Percentiles rank a stretch among this genome's conserved stretches.
These are phyloP conservation scores for Cecidostiba fungosa DNA, from an alignment of 2,888 invertebrate genomes.

Conservation along the genomic window DNA sequence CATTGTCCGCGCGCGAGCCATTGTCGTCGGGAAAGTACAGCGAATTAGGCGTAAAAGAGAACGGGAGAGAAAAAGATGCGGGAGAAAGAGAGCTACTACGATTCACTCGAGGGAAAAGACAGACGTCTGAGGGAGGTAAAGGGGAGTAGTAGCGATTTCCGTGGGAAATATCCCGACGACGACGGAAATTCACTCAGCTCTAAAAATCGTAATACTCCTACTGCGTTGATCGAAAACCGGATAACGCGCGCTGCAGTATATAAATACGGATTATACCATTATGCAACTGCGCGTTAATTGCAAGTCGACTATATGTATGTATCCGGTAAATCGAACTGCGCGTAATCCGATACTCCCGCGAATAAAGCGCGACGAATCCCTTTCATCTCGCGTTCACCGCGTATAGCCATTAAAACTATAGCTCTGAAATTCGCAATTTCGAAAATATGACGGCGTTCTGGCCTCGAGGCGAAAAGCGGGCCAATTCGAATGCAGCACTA, in stretches of 20 bases:
- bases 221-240: neutral
- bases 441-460: neutral
- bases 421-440: constrained; percentile 20
- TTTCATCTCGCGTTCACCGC: neutral
- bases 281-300: constrained; percentile 36
- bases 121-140: neutral
- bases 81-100: neutral
- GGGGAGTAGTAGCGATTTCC: constrained; percentile 10
- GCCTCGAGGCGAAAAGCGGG: constrained; percentile 11
- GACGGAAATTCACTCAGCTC: neutral
- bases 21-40: constrained; percentile 1
- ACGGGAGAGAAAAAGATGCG: constrained; percentile 18
- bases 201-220: constrained; percentile 1
- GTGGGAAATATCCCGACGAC: constrained; percentile 20
- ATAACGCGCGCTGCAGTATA: neutral
- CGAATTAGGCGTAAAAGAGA: neutral
- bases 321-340: constrained; percentile 31
- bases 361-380: neutral
- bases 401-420: neutral
- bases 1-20: neutral
- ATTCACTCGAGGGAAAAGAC: neutral
- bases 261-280: neutral
- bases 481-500: constrained; percentile 26
- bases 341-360: neutral
- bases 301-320: no score